phyloP scores from a whole-genome alignment of 2,888 invertebrate genomes.

The Phasia obesa region DNA sequence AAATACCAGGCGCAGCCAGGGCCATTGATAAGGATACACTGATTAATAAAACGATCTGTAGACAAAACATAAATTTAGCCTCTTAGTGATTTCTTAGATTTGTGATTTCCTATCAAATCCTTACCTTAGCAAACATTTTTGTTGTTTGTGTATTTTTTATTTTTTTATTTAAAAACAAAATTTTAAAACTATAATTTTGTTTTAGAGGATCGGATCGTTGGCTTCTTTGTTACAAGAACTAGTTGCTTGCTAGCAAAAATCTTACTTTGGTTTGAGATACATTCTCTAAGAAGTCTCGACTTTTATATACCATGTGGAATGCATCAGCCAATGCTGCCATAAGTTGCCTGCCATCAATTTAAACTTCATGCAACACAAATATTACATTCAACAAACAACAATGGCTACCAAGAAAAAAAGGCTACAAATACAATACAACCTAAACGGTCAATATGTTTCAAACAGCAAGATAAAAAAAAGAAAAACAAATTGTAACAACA shows the following conservation, averaged over 20 bases:
- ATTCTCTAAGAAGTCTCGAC: conserved; percentile 78
- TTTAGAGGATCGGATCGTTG: conserved; percentile 32
- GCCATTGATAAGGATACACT: conserved; percentile 77
- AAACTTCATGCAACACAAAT: conserved; percentile 17
- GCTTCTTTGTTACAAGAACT: conserved; percentile 67
- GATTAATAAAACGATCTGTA: conserved; percentile 77
- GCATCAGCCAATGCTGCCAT: conserved; percentile 49
- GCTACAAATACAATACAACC: conserved; percentile 15
- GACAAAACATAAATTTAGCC: background rate
- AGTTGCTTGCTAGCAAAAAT: conserved; percentile 80
- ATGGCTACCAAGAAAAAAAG: conserved; percentile 8
- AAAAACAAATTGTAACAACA: conserved; percentile 49
- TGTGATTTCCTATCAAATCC: conserved; percentile 34
- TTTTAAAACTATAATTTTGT: background rate
- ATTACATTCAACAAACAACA: conserved; percentile 27
- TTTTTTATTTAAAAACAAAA: conserved; percentile 28
- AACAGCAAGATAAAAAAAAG: conserved; percentile 22
- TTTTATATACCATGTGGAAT: conserved; percentile 79
- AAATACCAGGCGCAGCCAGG: conserved; percentile 75
- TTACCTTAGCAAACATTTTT: conserved; percentile 81
- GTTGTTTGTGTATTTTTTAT: conserved; percentile 54
- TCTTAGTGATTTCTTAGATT: background rate
- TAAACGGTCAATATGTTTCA: conserved; percentile 52
- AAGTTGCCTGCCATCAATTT: conserved; percentile 48
- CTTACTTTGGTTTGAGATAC: conserved; percentile 81